Base-by-base conservation (phyloP, 2,888 invertebrate genomes). In the Torymus auratus region DNA sequence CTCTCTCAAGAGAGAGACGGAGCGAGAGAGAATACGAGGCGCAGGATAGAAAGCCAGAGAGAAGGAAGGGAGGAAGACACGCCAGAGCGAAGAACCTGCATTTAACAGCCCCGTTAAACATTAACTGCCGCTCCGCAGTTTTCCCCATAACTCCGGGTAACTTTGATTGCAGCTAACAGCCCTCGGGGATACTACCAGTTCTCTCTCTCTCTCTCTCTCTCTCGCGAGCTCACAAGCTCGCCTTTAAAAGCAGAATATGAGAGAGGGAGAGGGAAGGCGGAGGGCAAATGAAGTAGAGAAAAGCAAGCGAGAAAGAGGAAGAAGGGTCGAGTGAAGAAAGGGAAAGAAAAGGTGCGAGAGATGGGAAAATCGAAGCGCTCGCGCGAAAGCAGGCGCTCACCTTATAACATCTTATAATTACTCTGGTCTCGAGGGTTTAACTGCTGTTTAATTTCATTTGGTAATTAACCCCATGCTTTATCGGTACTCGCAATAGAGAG, bases 81-180 rank as follows among this genome's bases (percentile, higher is more conserved):
- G 52, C 15, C 50, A 41, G 55, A 60, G 73, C 70, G 71, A 78
- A 65, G 74, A 67, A 78, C 84, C 87, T 88, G 88, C 86, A 86
- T 89, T 90, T 89, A 90, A 89, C 88, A 88, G 86, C 86, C 86
- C 88, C 88, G 88, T 90, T 88, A 89, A 90, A 89, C 88, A 89
- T 89, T 89, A 89, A 90, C 88, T 88, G 87, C 87, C 87, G 86
- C 85, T 86, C 87, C 85, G 84, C 86, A 89, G 86, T 88, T 88
- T 88, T 87, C 86, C 85, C 86, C 87, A 87, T 88, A 89, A 89
- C 87, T 89, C 85, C 86, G 87, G 87, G 88, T 89, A 89, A 90
- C 89, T 90, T 90, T 89, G 90, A 90, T 90, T 90, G 89, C 87
- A 89, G 87, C 86, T 88, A 88, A 89, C 88, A 87, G 88, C 86